Evolutionary conservation across 1,140 invertebrate genomes (phyloP).

Genomic region (Apis florea): DNA sequence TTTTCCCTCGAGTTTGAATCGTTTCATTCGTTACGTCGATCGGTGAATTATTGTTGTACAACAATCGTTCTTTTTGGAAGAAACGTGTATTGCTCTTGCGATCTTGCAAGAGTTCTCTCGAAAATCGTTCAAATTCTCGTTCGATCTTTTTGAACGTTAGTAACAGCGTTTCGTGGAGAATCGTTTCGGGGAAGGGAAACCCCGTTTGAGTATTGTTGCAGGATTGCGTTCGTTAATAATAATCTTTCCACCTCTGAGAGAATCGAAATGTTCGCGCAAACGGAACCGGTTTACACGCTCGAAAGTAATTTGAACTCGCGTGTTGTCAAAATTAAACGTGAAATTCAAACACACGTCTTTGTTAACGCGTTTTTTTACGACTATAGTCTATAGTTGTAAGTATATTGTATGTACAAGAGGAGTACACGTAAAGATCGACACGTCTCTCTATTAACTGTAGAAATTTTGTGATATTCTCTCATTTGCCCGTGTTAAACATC

Average conservation of each 20-base stretch:
- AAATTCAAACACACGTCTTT: neutral
- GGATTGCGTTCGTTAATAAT: neutral
- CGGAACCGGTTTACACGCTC: neutral
- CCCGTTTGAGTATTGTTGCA: neutral
- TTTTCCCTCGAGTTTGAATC: too few relatives aligned
- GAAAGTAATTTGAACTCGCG: neutral
- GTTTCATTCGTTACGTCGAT: too few relatives aligned
- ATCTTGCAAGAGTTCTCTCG: too few relatives aligned
- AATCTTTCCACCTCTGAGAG: too few relatives aligned
- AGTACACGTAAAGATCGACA: neutral
- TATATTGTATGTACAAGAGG: constrained; percentile 26
- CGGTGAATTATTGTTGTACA: too few relatives aligned
- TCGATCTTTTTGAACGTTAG: too few relatives aligned
- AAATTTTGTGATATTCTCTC: neutral
- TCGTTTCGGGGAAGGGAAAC: neutral
- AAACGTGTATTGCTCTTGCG: too few relatives aligned
- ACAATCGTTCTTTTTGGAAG: too few relatives aligned
- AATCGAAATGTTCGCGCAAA: neutral
- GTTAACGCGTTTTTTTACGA: neutral
- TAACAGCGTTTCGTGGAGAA: too few relatives aligned
- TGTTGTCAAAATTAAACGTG: neutral
- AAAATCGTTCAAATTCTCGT: too few relatives aligned
- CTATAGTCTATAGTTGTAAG: neutral
- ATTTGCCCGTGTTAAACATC: neutral
- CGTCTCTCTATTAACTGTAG: constrained; percentile 6